phyloP scores from a whole-genome alignment of 2,113 vertebrate species.

The Lutjanus erythropterus region DNA sequence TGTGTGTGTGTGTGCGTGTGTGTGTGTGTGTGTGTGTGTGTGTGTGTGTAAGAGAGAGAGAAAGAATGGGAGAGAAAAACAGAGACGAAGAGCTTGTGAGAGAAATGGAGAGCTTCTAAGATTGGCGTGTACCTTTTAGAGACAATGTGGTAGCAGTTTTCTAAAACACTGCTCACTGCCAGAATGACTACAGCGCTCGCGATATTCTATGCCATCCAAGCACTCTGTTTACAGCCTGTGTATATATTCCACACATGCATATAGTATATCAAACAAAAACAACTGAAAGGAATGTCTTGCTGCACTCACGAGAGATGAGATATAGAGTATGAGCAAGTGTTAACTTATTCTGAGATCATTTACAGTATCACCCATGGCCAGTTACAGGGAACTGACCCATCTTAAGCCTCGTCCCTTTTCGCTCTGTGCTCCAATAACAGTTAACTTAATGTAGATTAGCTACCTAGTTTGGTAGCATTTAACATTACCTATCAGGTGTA shows the following conservation, averaged over 20 bases:
- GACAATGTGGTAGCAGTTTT: slow-evolving; percentile 14
- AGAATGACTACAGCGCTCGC: slow-evolving; percentile 16
- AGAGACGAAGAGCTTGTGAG: slow-evolving; percentile 2
- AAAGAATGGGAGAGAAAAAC: background rate
- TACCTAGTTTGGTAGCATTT: too few species aligned
- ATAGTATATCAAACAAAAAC: slow-evolving; percentile 21
- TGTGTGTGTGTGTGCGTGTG: slow-evolving; percentile 1
- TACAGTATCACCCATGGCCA: background rate
- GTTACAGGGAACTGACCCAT: slow-evolving; percentile 2
- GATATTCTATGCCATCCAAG: slow-evolving; percentile 17
- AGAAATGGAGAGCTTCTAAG: slow-evolving; percentile 44
- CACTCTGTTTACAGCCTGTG: slow-evolving; percentile 47
- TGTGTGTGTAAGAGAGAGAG: background rate
- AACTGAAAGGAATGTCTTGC: slow-evolving; percentile 26
- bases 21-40: slow-evolving; percentile 18
- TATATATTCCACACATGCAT: slow-evolving; percentile 28
- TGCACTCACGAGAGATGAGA: background rate
- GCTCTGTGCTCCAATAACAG: too few species aligned
- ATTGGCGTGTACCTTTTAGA: slow-evolving; percentile 39
- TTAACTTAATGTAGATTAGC: too few species aligned
- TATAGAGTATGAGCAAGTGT: slow-evolving; percentile 12
- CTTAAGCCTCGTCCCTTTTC: too few species aligned
- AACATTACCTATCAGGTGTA: too few species aligned
- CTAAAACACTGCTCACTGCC: slow-evolving; percentile 39
- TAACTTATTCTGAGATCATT: slow-evolving; percentile 31